phyloP scores from a whole-genome alignment of 1,140 invertebrate species.

The Lucilia sericata region DNA sequence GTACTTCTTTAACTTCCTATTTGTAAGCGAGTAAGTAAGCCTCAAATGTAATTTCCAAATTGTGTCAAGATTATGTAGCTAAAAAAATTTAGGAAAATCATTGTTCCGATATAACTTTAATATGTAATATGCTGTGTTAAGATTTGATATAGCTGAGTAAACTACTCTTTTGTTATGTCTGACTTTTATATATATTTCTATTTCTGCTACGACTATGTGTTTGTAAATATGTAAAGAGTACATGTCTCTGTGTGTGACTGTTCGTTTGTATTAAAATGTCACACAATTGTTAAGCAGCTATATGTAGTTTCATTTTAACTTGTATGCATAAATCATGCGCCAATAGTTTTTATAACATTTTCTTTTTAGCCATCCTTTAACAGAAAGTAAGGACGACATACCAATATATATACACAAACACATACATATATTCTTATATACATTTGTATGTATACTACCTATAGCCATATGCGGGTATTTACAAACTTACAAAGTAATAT shows the following conservation, averaged over 20 bases:
- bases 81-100: no score
- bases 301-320: conserved; percentile 17
- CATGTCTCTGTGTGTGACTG: background rate
- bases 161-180: background rate
- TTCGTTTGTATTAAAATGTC: conserved; percentile 12
- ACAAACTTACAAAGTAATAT: background rate
- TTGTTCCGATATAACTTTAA: no score
- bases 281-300: conserved; percentile 4
- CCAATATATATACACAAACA: background rate
- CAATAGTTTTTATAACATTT: conserved; percentile 18
- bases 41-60: no score
- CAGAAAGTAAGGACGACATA: background rate
- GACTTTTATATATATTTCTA: background rate
- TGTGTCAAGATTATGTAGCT: no score
- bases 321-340: conserved; percentile 21
- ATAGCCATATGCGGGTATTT: background rate
- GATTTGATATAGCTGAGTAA: background rate
- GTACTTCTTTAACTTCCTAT: no score
- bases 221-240: background rate
- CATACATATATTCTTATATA: background rate
- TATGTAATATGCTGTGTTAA: no score
- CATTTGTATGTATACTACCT: no score
- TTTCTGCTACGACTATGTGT: background rate
- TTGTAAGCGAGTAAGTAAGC: no score
- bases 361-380: conserved; percentile 7